A percentile compares a stretch with the other conserved stretches of the same genome.
These are phyloP conservation scores for Neotoxoptera formosana DNA, from an alignment of 1,140 invertebrate genomes.

Conservation along the genomic window DNA sequence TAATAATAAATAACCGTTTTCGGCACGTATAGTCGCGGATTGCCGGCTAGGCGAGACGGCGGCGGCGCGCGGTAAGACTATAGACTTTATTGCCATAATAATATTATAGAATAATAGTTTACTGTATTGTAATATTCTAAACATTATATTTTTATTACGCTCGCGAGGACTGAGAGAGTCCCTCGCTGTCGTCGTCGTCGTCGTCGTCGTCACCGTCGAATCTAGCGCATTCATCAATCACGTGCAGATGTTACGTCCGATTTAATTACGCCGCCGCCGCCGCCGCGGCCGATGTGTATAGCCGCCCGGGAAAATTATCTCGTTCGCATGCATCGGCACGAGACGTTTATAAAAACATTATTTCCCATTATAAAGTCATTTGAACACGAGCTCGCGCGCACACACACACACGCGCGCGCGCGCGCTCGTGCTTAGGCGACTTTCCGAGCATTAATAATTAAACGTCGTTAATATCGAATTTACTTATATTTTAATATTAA, in stretches of 20 bases:
- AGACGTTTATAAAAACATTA: slow-evolving; percentile 49
- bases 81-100: background rate
- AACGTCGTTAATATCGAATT: slow-evolving; percentile 51
- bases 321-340: slow-evolving; percentile 34
- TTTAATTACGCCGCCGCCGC: slow-evolving; percentile 35
- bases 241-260: slow-evolving; percentile 50
- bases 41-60: background rate
- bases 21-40: background rate
- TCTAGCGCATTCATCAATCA: slow-evolving; percentile 45
- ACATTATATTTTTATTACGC: background rate
- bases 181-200: background rate
- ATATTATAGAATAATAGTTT: background rate
- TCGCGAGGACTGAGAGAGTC: background rate
- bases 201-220: background rate
- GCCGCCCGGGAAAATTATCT: slow-evolving; percentile 43
- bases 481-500: background rate
- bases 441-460: slow-evolving; percentile 15
- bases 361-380: slow-evolving; percentile 46
- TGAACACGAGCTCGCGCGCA: background rate
- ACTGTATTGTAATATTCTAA: background rate
- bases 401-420: too few species aligned
- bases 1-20: background rate
- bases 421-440: background rate
- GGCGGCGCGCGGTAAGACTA: background rate
- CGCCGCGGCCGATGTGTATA: slow-evolving; percentile 9